phyloP scores from a whole-genome alignment of 2,888 invertebrate species.

The Brassicogethes aeneus region DNA sequence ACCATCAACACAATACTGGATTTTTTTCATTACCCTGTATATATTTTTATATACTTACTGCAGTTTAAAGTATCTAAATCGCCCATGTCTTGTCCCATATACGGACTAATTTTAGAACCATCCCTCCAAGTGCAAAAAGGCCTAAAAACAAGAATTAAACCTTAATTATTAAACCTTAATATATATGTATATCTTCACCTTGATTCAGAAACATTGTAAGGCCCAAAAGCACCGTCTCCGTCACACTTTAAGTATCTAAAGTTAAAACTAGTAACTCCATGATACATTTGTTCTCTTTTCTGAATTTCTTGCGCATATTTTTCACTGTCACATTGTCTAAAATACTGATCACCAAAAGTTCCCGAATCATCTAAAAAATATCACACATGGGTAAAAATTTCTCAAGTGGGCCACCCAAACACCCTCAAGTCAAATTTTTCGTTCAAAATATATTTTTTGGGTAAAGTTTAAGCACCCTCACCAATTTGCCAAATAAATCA shows the following conservation, averaged over 20 bases:
- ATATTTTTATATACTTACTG: constrained; percentile 44
- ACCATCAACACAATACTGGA: too few relatives aligned
- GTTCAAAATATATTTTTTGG: too few relatives aligned
- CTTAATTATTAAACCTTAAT: not conserved
- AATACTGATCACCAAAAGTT: constrained; percentile 44
- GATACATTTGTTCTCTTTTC: constrained; percentile 46
- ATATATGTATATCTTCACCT: not conserved
- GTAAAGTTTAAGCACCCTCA: too few relatives aligned
- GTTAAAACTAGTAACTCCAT: constrained; percentile 50
- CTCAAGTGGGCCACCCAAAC: too few relatives aligned
- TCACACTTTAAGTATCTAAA: constrained; percentile 50
- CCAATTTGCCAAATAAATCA: too few relatives aligned
- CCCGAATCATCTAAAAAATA: not conserved
- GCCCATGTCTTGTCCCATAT: constrained; percentile 40
- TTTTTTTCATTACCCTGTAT: not conserved
- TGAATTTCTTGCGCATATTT: constrained; percentile 46
- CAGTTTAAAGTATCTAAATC: constrained; percentile 43
- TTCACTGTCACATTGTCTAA: constrained; percentile 59
- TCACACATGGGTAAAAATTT: too few relatives aligned
- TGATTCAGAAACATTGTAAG: constrained; percentile 25
- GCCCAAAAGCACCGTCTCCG: constrained; percentile 57
- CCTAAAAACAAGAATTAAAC: constrained; percentile 35
- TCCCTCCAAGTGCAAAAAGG: constrained; percentile 54
- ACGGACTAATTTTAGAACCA: constrained; percentile 47
- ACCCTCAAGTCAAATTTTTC: too few relatives aligned